A percentile compares a stretch with the other conserved stretches of the same genome.
Conservation (phyloP, 37 sponge, comb jelly and placozoan species). For the Oscarella lobularis region DNA sequence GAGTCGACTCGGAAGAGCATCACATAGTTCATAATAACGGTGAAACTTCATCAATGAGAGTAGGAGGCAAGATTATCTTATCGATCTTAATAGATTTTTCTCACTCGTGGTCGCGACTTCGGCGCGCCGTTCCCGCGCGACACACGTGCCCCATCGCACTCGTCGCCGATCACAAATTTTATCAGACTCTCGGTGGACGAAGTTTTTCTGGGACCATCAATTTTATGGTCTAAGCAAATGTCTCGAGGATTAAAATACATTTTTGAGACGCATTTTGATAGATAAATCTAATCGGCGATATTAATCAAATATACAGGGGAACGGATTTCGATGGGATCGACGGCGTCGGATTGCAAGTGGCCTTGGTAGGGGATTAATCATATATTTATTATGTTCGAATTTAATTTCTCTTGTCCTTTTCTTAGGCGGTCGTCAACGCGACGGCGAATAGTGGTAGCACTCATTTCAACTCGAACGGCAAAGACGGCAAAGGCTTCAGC, state of each 20-base stretch:
- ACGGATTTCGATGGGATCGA: neutral
- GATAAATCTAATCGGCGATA: conserved; percentile 6
- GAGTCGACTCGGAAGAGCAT: too few relatives aligned
- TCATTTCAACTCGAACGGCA: neutral
- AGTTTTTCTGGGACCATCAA: conserved; percentile 3
- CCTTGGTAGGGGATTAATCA: too few relatives aligned
- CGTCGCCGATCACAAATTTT: conserved; percentile 20
- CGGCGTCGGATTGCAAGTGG: neutral
- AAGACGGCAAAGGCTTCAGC: neutral
- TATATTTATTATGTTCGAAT: too few relatives aligned
- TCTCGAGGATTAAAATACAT: too few relatives aligned
- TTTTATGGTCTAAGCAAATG: too few relatives aligned
- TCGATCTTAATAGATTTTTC: neutral
- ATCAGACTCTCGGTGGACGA: conserved; percentile 2
- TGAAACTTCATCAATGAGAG: too few relatives aligned
- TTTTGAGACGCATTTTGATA: too few relatives aligned
- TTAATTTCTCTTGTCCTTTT: conserved; percentile 2
- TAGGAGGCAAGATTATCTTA: too few relatives aligned
- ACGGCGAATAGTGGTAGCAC: neutral
- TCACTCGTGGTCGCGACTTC: neutral
- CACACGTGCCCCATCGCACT: conserved; percentile 14
- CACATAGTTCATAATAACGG: too few relatives aligned
- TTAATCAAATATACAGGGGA: conserved; percentile 10
- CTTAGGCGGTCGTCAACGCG: neutral
- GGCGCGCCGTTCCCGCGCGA: neutral